These are phyloP conservation scores for Formica selysi DNA, from an alignment of 1,140 invertebrate species.

Conservation along the genomic window DNA sequence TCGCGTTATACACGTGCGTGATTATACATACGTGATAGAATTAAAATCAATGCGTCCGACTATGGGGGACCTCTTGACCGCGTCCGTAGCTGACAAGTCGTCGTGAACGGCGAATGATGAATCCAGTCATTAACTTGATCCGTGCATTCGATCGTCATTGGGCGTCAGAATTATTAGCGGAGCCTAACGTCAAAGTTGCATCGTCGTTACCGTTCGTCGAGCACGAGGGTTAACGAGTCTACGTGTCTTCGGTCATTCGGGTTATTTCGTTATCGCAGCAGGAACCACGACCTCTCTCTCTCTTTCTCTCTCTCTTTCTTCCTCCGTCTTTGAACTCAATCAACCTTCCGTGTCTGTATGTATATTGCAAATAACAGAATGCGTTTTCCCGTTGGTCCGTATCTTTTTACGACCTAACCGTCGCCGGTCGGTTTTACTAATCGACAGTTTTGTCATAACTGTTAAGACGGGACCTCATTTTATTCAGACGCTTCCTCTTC, in stretches of 20 bases:
- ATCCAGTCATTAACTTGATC: conserved; percentile 68
- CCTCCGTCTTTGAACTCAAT: conserved; percentile 74
- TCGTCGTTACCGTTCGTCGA: conserved; percentile 69
- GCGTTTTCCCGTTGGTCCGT: conserved; percentile 67
- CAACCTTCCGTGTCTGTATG: conserved; percentile 70
- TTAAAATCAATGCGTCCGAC: conserved; percentile 39
- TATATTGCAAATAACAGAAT: conserved; percentile 69
- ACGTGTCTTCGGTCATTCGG: conserved; percentile 61
- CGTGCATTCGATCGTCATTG: conserved; percentile 57
- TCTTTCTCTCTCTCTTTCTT: conserved; percentile 29
- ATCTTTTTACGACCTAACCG: conserved; percentile 49
- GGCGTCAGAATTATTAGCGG: conserved; percentile 67
- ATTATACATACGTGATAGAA: conserved; percentile 23
- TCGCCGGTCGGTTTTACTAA: conserved; percentile 45
- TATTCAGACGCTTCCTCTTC: conserved; percentile 6
- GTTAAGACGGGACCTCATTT: conserved; percentile 42
- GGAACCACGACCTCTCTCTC: conserved; percentile 52
- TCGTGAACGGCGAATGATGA: conserved; percentile 56
- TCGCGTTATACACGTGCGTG: neutral
- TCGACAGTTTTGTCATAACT: conserved; percentile 60
- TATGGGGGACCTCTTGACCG: conserved; percentile 60
- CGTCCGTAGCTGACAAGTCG: conserved; percentile 60
- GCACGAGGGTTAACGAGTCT: conserved; percentile 67
- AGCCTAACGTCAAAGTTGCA: conserved; percentile 58
- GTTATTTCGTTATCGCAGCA: conserved; percentile 70